Evolutionary conservation across 2,888 invertebrate genomes (phyloP).

Genomic region (Acanthosepion pharaonis): DNA sequence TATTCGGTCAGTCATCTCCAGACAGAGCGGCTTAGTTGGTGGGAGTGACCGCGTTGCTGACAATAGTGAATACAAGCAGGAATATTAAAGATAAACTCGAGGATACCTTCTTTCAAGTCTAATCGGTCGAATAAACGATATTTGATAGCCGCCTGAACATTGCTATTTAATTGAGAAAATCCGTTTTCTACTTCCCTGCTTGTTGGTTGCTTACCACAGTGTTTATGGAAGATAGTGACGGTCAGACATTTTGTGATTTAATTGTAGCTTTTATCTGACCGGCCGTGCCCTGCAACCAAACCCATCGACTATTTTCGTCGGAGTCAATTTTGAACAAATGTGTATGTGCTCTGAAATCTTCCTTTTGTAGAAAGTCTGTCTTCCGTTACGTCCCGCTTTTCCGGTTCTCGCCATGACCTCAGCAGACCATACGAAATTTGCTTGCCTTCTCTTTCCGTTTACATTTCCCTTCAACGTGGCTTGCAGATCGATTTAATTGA

Average conservation of each 20-base stretch:
- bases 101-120: background rate
- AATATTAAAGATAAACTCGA: background rate
- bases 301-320: slow-evolving; percentile 33
- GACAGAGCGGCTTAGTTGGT: background rate
- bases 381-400: background rate
- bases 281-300: background rate
- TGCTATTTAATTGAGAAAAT: too few relatives aligned
- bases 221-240: too few relatives aligned
- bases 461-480: background rate
- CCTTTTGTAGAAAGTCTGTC: slow-evolving; percentile 33
- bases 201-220: too few relatives aligned
- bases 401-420: background rate
- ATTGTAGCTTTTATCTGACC: slow-evolving; percentile 1
- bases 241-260: background rate
- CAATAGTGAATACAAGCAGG: background rate
- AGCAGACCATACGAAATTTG: background rate
- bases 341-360: background rate
- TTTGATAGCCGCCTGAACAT: background rate
- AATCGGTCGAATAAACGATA: background rate
- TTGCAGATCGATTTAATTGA: slow-evolving; percentile 33
- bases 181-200: too few relatives aligned
- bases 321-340: background rate
- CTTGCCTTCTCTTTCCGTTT: background rate
- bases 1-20: too few relatives aligned
- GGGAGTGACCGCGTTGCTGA: background rate